phyloP scores from a whole-genome alignment of 2,888 invertebrate genomes.

The Hypomecis punctinalis region DNA sequence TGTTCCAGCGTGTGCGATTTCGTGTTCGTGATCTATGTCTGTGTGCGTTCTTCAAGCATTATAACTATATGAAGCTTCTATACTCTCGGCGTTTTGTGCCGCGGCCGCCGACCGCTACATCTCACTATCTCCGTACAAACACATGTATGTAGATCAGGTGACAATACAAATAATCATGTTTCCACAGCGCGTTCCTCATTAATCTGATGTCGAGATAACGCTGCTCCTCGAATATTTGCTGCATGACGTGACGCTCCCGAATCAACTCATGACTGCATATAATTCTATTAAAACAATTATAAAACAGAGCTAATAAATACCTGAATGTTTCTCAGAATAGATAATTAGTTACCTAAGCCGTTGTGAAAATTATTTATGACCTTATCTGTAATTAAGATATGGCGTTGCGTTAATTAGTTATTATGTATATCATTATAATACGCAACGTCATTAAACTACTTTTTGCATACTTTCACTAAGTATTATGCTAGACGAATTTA shows the following conservation, averaged over 20 bases:
- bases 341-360: slow-evolving; percentile 16
- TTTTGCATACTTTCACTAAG: slow-evolving; percentile 21
- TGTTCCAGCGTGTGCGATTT: too few species aligned
- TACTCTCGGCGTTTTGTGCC: too few species aligned
- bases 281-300: slow-evolving; percentile 15
- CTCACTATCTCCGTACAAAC: slow-evolving; percentile 59
- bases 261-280: slow-evolving; percentile 30
- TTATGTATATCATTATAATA: slow-evolving; percentile 11
- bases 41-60: too few species aligned
- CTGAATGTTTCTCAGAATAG: slow-evolving; percentile 22
- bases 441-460: slow-evolving; percentile 18
- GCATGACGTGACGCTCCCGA: slow-evolving; percentile 53
- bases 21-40: too few species aligned
- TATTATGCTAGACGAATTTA: too few species aligned
- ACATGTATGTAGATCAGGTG: slow-evolving; percentile 73
- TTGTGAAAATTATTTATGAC: slow-evolving; percentile 21
- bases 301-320: slow-evolving; percentile 15
- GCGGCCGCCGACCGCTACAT: slow-evolving; percentile 15
- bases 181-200: slow-evolving; percentile 73
- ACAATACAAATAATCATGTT: slow-evolving; percentile 75
- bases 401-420: slow-evolving; percentile 17
- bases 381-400: slow-evolving; percentile 19
- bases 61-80: too few species aligned
- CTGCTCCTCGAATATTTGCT: slow-evolving; percentile 59
- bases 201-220: slow-evolving; percentile 71